A percentile compares a stretch with the other conserved stretches of the same genome.
Conservation (phyloP, 2,797 vertebrate genomes). For the Eulemur mongoz region DNA sequence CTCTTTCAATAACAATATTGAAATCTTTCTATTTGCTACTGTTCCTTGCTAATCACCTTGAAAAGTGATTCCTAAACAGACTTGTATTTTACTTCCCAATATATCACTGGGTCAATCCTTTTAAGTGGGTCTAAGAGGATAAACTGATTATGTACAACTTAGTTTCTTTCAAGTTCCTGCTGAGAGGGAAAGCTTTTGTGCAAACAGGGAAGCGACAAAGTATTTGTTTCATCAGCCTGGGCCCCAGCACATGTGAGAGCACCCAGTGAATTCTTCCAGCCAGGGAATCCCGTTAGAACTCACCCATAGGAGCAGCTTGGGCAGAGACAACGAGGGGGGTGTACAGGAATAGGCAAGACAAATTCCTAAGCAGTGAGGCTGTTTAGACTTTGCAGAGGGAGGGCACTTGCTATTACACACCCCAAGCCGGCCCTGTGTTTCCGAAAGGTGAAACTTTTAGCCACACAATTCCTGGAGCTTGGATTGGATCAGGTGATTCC, state of each 20-base stretch:
- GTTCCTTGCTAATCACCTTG: conserved; percentile 31
- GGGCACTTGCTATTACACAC: background rate
- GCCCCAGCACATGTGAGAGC: background rate
- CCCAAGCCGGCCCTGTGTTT: background rate
- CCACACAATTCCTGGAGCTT: background rate
- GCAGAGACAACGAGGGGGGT: background rate
- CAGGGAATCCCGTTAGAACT: accelerated
- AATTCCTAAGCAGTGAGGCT: background rate
- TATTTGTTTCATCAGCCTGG: background rate
- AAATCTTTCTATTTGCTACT: background rate
- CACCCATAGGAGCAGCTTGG: background rate
- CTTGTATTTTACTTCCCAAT: background rate
- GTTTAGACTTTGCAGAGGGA: background rate
- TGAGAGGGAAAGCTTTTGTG: conserved; percentile 20
- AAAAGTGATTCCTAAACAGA: conserved; percentile 8
- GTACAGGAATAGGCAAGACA: background rate
- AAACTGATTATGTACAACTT: background rate
- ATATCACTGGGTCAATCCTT: background rate
- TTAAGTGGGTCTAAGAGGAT: conserved; percentile 52
- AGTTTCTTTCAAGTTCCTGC: conserved; percentile 33
- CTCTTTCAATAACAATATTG: background rate
- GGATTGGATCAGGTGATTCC: background rate
- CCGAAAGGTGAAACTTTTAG: background rate
- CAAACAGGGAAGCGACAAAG: background rate
- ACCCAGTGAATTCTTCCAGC: background rate